A percentile compares a stretch with the other conserved stretches of the same genome.
These are phyloP conservation scores for Istiophorus platypterus DNA, from an alignment of 2,113 vertebrate genomes.

Conservation along the genomic window DNA sequence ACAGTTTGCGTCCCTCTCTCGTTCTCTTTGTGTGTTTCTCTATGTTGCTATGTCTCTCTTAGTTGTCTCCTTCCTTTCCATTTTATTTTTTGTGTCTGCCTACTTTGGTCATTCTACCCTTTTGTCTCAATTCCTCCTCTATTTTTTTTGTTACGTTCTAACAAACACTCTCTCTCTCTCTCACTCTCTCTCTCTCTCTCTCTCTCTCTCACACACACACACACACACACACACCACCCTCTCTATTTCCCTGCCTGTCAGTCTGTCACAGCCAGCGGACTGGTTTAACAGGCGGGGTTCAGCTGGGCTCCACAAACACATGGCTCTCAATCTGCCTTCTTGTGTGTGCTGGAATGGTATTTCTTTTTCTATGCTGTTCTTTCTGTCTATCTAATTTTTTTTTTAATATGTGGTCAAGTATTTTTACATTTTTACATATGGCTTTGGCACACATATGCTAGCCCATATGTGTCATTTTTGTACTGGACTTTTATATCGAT, in stretches of 20 bases:
- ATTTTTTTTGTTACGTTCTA: constrained; percentile 35
- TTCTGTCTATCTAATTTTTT: constrained; percentile 2
- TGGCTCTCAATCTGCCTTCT: constrained; percentile 74
- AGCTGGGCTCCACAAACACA: constrained; percentile 77
- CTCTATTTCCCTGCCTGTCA: constrained; percentile 67
- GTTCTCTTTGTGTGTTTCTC: constrained; percentile 39
- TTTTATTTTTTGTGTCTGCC: constrained; percentile 45
- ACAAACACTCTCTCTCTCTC: constrained; percentile 16
- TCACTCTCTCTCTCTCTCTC: constrained; percentile 21
- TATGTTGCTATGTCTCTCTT: constrained; percentile 27
- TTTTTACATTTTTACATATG: constrained; percentile 25
- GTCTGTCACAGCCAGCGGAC: constrained; percentile 74
- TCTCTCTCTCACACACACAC: constrained; percentile 23
- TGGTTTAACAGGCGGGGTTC: constrained; percentile 75
- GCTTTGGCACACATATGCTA: not conserved
- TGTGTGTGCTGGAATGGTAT: constrained; percentile 70
- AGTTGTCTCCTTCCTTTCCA: constrained; percentile 10
- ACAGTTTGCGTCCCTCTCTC: constrained; percentile 34
- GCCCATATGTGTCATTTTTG: not conserved
- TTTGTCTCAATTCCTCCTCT: constrained; percentile 57
- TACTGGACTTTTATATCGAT: not conserved
- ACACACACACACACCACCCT: constrained; percentile 49
- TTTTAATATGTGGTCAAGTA: not conserved
- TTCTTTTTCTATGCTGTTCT: constrained; percentile 46
- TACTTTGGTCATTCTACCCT: constrained; percentile 49